These are phyloP conservation scores for Notocelia uddmanniana DNA, from an alignment of 2,888 invertebrate species.

Conservation along the genomic window DNA sequence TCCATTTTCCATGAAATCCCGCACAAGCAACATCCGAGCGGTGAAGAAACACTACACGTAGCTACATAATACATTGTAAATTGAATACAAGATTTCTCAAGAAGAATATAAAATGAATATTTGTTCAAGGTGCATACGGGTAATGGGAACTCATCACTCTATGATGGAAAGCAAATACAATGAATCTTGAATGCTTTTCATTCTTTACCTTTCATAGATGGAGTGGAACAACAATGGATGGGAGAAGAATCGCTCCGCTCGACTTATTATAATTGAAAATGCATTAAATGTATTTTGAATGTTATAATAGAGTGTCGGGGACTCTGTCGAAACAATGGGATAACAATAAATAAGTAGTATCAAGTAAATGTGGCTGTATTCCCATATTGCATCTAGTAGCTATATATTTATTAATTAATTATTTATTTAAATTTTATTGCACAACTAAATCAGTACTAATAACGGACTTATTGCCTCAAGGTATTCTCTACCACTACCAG, in stretches of 20 bases:
- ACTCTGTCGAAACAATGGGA: neutral
- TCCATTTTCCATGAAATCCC: neutral
- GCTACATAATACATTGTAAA: neutral
- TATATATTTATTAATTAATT: too few relatives aligned
- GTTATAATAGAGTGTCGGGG: neutral
- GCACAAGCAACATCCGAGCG: neutral
- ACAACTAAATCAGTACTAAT: too few relatives aligned
- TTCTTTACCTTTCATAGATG: slow-evolving; percentile 24
- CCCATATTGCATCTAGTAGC: too few relatives aligned
- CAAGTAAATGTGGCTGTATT: too few relatives aligned
- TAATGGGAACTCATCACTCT: slow-evolving; percentile 26
- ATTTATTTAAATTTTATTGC: too few relatives aligned
- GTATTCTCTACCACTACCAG: too few relatives aligned
- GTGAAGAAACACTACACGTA: neutral
- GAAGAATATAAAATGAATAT: slow-evolving; percentile 12
- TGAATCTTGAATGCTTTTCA: slow-evolving; percentile 29
- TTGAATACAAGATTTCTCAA: slow-evolving; percentile 12
- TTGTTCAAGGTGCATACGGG: slow-evolving; percentile 5
- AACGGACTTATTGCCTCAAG: too few relatives aligned
- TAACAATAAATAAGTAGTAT: too few relatives aligned
- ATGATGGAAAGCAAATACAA: slow-evolving; percentile 34
- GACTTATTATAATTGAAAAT: neutral
- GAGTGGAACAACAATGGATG: slow-evolving; percentile 21
- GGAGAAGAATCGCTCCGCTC: slow-evolving; percentile 1
- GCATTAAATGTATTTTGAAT: slow-evolving; percentile 6